phyloP scores from a whole-genome alignment of 2,797 vertebrate genomes.

The Rhinophrynus dorsalis region DNA sequence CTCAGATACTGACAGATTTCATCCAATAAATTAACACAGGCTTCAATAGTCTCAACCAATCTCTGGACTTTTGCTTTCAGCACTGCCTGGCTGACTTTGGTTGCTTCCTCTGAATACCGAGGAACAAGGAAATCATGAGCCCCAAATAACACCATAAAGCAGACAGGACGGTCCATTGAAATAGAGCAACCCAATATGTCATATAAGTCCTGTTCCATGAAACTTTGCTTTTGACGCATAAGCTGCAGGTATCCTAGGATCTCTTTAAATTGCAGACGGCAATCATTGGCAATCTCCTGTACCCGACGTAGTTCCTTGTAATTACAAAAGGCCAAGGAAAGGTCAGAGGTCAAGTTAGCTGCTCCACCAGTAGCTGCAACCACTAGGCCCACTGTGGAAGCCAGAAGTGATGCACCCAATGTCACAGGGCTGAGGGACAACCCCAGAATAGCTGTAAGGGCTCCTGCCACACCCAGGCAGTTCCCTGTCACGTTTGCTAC shows the following conservation, averaged over 20 bases:
- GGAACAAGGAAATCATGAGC: conserved; percentile 67
- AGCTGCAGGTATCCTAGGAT: conserved; percentile 64
- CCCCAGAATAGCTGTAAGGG: conserved; percentile 65
- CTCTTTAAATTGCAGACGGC: conserved; percentile 71
- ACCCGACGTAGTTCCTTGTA: conserved; percentile 63
- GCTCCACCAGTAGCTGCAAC: conserved; percentile 66
- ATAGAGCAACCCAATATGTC: conserved; percentile 65
- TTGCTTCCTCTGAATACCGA: conserved; percentile 62
- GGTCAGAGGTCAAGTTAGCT: conserved; percentile 62
- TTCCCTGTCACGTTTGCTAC: conserved; percentile 61
- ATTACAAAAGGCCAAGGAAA: conserved; percentile 62
- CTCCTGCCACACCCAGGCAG: conserved; percentile 61
- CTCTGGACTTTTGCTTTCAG: conserved; percentile 73
- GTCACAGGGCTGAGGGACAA: conserved; percentile 68
- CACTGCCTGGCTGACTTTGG: conserved; percentile 66
- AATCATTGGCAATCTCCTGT: conserved; percentile 66
- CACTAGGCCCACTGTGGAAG: conserved; percentile 67
- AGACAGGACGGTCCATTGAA: conserved; percentile 65
- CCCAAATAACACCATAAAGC: conserved; percentile 65
- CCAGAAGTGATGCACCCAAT: conserved; percentile 67
- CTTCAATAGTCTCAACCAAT: conserved; percentile 67
- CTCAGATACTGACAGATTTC: conserved; percentile 65
- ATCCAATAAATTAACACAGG: conserved; percentile 67
- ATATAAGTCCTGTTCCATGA: conserved; percentile 56
- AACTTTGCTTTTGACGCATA: conserved; percentile 50